Percentiles rank a stretch among this genome's conserved stretches.
Evolutionary conservation across 2,888 invertebrate genomes (phyloP).

Genomic region (Drosophila greeni): DNA sequence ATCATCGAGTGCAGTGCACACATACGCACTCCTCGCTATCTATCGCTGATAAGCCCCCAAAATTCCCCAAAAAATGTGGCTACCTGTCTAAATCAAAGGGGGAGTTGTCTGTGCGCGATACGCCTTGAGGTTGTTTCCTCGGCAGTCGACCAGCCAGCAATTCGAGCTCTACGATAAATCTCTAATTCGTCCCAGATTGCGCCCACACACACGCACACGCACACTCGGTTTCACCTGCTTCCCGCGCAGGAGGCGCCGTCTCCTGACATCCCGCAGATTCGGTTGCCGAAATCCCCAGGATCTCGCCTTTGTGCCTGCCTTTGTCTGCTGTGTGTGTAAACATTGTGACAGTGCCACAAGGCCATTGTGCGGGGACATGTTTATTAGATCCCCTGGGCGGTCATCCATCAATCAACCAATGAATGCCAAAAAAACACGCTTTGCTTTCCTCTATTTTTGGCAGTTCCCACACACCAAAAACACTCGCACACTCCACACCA

Average conservation of each 20-base stretch:
- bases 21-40: conserved; percentile 34
- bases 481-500: conserved; percentile 3
- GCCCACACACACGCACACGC: conserved; percentile 31
- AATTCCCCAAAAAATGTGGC: conserved; percentile 45
- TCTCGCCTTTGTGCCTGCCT: conserved; percentile 14
- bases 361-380: conserved; percentile 54
- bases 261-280: conserved; percentile 41
- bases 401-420: conserved; percentile 16
- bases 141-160: conserved; percentile 11
- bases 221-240: conserved; percentile 4
- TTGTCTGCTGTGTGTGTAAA: conserved; percentile 55
- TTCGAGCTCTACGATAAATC: conserved; percentile 29
- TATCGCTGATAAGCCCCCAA: conserved; percentile 55
- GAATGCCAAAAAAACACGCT: conserved; percentile 19
- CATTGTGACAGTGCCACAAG: conserved; percentile 39
- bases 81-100: conserved; percentile 61
- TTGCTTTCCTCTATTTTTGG: conserved; percentile 24
- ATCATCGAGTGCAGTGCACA: conserved; percentile 49
- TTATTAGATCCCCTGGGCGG: conserved; percentile 67
- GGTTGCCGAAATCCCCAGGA: conserved; percentile 21
- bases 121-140: conserved; percentile 4
- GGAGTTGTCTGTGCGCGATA: conserved; percentile 25
- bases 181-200: conserved; percentile 33
- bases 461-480: conserved; percentile 53
- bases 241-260: conserved; percentile 33